Evolutionary conservation across 2,113 vertebrate species (phyloP), one percentile per base, ranked within the genome.

Genomic region (Macquaria ambigua): DNA sequence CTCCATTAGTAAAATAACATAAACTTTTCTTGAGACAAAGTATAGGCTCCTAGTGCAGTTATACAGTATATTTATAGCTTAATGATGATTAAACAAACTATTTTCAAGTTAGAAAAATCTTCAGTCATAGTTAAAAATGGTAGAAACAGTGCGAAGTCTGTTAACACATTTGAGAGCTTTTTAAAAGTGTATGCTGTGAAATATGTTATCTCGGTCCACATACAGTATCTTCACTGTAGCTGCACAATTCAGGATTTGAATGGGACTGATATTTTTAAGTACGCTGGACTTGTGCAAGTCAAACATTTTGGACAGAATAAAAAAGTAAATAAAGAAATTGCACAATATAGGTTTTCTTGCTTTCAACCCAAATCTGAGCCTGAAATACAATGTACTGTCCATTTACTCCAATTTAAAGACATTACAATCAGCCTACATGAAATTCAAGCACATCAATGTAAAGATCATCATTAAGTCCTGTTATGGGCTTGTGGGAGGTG

Each of bases 401-500:
- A 14, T 20, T 59, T 12, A 12, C 5, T 64, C 6, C 39, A 66
- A 0, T 43, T 71, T 6, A 31, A 31, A 41, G 2, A 39, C 1
- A 46, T 21, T 62, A 10, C 5, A 61, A 43, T 48, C 21, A 77
- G 87, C 81, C 5, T 83, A 94, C 93, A 70, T 87, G 15, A 86
- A 93, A 95, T 53, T 5, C 0, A 14, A 96, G 87, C 53, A 79
- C 46, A 58, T 94, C 93, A 2, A 85, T 52, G 3, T 48, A 2
- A 0, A 10, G 0, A n/a, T 0, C 0, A 0, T 37, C 0, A 1
- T 39, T 0, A 15, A 0, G 0, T 14, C 8, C 7, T 0, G 0
- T 0, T 0, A 0, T 5, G 11, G 1, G 0, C 14, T 91, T n/a
- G 5, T 53, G 0, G n/a, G 53, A 15, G 1, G 64, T 89, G 53